Base-by-base conservation (phyloP, 2,797 vertebrate genomes). In the Synanceia verrucosa region DNA sequence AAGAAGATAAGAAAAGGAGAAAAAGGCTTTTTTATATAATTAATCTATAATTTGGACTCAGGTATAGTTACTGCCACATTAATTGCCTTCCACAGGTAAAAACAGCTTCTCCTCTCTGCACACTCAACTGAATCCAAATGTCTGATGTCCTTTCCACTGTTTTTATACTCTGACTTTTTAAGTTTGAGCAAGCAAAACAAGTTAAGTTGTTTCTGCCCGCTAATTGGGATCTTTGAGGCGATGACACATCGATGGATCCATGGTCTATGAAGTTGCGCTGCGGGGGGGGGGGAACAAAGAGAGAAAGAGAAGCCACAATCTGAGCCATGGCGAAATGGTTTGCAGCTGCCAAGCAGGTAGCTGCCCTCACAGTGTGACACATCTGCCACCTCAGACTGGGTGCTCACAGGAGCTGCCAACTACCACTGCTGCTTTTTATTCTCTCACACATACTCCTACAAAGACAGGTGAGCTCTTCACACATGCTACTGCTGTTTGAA, bases 321-420 rank as follows among this genome's bases (percentile, higher is more conserved):
- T 33, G 33, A 83, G 63, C 53, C 14, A 1, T 1, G 2, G 65
- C 19, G 43, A 79, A 69, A 69, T 1, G 19, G 36, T 76, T 86
- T 4, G 9, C 66, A 76, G 79, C 78, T 81, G 81, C 69, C 70
- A 67, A 81, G 79, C 70, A 79, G 80, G 85, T 79, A 79, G 58
- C 70, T 70, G 79, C 73, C 79, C 79, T 86, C 73, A 53, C 76
- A 76, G 46, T 77, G 69, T 82, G 85, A 83, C 82, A 83, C 78
- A 65, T 89, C 76, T 88, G 80, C 77, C 84, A 85, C 83, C 78
- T 81, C 73, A 70, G 58, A 80, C 65, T 56, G 64, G 62, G 70
- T 33, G 29, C 65, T 34, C 63, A 26, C 46, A 65, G 62, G 65
- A 76, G 59, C 80, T 81, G 75, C 71, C 81, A 86, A 31, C 72